Evolutionary conservation across 92 coral and sea anemone species (phyloP).

Genomic region (Micromussa lordhowensis): DNA sequence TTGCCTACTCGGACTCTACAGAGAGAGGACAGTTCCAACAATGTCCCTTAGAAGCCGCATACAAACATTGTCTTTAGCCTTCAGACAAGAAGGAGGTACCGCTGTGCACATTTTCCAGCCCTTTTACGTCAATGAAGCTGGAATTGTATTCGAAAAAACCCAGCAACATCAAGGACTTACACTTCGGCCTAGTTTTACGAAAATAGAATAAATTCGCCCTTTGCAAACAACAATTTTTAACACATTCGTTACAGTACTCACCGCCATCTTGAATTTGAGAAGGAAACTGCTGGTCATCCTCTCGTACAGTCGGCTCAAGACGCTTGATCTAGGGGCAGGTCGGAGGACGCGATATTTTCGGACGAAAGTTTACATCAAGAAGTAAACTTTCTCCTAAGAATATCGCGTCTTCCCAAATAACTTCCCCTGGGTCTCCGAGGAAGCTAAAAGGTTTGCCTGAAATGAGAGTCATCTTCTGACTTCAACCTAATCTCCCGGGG

Average conservation of each 20-base stretch:
- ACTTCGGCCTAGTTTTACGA: not conserved
- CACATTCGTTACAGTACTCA: not conserved
- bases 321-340: not conserved
- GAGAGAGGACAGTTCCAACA: not conserved
- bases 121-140: too few relatives aligned
- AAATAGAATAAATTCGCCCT: not conserved
- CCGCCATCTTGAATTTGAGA: slow-evolving; percentile 44
- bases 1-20: not conserved
- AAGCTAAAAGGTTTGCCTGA: too few relatives aligned
- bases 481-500: too few relatives aligned
- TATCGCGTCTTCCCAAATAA: too few relatives aligned
- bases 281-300: not conserved
- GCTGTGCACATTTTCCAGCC: not conserved
- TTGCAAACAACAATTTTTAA: too few relatives aligned
- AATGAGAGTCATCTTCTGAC: too few relatives aligned
- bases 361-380: too few relatives aligned
- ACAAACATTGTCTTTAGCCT: not conserved
- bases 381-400: too few relatives aligned
- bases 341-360: too few relatives aligned
- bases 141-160: not conserved
- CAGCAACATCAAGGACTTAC: not conserved
- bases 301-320: slow-evolving; percentile 20
- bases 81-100: not conserved
- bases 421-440: too few relatives aligned
- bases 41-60: not conserved